A percentile compares a stretch with the other conserved stretches of the same genome.
phyloP scores from a whole-genome alignment of 2,888 invertebrate genomes.

The Pomacea canaliculata region DNA sequence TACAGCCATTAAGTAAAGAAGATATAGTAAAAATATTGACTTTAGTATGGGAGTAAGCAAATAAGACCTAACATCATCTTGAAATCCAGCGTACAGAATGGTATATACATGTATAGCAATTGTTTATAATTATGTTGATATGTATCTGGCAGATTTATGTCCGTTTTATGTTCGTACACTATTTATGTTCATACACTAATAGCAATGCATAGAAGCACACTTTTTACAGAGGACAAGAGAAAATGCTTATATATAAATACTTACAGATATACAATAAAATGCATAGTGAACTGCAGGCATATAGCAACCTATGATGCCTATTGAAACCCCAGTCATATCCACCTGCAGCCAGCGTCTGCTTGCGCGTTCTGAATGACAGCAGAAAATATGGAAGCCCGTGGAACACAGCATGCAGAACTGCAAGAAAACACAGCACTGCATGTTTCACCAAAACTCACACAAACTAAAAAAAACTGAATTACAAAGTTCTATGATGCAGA shows the following conservation, averaged over 20 bases:
- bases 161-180: too few species aligned
- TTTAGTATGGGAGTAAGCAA: too few species aligned
- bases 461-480: not conserved
- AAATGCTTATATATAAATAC: conserved; percentile 53
- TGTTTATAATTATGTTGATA: too few species aligned
- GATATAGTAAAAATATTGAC: too few species aligned
- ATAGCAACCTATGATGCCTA: conserved; percentile 93
- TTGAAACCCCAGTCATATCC: conserved; percentile 92
- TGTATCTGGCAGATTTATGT: too few species aligned
- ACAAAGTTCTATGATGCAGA: not conserved
- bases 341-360: conserved; percentile 88
- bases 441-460: not conserved
- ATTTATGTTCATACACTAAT: too few species aligned
- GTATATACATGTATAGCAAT: too few species aligned
- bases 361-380: conserved; percentile 88
- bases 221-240: not conserved
- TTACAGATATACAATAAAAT: conserved; percentile 93
- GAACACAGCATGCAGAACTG: conserved; percentile 94
- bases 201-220: not conserved
- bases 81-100: too few species aligned
- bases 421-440: conserved; percentile 60
- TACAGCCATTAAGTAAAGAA: too few species aligned
- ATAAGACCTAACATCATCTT: too few species aligned
- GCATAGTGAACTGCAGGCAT: conserved; percentile 96
- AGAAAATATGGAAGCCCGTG: conserved; percentile 93